These are phyloP conservation scores for Anolis sagrei DNA, from an alignment of 2,113 vertebrate genomes.

Conservation along the genomic window DNA sequence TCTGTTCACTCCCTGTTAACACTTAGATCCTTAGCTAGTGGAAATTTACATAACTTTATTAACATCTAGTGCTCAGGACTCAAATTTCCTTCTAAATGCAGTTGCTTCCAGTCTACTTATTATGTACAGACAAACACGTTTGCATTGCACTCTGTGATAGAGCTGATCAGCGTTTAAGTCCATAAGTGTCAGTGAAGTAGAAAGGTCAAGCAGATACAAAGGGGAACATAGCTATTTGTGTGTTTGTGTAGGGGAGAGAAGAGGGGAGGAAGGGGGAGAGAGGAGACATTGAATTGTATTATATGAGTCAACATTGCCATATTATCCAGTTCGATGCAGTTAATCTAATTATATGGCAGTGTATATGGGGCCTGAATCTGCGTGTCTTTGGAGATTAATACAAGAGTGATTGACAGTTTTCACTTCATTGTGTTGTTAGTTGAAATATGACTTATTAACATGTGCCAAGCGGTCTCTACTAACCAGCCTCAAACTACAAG, in stretches of 20 bases:
- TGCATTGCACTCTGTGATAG: neutral
- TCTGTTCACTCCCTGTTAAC: neutral
- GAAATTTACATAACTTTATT: slow-evolving; percentile 7
- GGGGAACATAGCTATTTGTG: neutral
- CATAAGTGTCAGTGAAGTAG: neutral
- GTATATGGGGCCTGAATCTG: too few species aligned
- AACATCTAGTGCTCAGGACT: neutral
- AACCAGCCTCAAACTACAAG: neutral
- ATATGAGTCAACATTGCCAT: too few species aligned
- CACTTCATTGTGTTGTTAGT: neutral
- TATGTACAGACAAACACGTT: neutral
- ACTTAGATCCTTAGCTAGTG: accelerated
- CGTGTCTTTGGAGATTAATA: neutral
- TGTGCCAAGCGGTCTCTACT: neutral
- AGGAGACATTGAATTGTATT: too few species aligned
- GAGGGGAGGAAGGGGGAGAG: neutral
- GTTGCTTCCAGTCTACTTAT: slow-evolving; percentile 12
- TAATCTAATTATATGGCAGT: too few species aligned
- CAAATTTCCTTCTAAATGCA: slow-evolving; percentile 2
- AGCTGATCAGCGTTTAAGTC: slow-evolving; percentile 9
- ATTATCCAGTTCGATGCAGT: too few species aligned
- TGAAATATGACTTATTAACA: neutral
- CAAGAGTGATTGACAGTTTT: accelerated
- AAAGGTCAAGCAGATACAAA: neutral
- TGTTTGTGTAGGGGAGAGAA: neutral